Evolutionary conservation across 2,113 vertebrate genomes (phyloP).

Genomic region (Synodontis membranacea): DNA sequence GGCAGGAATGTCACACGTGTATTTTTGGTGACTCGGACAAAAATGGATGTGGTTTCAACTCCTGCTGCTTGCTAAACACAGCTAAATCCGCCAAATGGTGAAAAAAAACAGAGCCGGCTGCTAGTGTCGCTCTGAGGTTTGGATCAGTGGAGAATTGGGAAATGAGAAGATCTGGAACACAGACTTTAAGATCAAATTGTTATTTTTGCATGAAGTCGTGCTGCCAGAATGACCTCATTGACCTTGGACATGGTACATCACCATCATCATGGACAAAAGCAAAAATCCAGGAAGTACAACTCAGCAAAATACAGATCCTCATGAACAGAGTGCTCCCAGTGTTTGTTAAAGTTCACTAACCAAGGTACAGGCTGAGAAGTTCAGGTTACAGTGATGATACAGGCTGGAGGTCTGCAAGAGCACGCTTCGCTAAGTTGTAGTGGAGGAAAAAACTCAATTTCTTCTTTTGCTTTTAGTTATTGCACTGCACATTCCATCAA

Average conservation of each 20-base stretch:
- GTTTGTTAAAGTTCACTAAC: not conserved
- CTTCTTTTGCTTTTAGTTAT: not conserved
- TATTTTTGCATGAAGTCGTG: not conserved
- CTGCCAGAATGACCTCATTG: not conserved
- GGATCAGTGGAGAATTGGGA: not conserved
- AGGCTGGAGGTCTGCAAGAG: not conserved
- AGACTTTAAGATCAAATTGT: not conserved
- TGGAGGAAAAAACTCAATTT: not conserved
- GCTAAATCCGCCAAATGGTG: not conserved
- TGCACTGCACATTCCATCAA: not conserved
- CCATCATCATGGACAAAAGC: not conserved
- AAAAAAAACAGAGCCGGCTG: not conserved
- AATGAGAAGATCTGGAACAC: not conserved
- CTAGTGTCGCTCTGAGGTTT: not conserved
- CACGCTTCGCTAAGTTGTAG: not conserved
- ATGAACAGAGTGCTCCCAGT: not conserved
- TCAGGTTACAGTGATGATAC: not conserved
- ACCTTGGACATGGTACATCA: not conserved
- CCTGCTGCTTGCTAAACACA: not conserved
- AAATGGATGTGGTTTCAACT: slow-evolving; percentile 23
- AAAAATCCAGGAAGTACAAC: not conserved
- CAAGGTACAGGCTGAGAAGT: not conserved
- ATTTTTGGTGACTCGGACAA: slow-evolving; percentile 6
- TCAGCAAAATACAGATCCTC: not conserved
- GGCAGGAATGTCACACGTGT: slow-evolving; percentile 28